These are phyloP conservation scores for Dipus sagitta DNA, from an alignment of 2,797 vertebrate genomes.

Conservation along the genomic window DNA sequence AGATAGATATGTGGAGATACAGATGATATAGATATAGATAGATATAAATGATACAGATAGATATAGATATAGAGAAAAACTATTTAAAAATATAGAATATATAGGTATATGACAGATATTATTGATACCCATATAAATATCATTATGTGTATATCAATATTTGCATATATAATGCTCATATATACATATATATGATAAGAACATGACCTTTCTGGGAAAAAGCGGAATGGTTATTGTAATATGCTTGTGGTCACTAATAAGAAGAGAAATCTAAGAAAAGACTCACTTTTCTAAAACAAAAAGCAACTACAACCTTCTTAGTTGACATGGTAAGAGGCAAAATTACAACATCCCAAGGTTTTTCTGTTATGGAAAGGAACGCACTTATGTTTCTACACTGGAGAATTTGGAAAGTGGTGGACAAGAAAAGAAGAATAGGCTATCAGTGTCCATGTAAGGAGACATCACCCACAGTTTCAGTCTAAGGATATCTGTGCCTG, in stretches of 20 bases:
- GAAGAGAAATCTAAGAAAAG: not conserved
- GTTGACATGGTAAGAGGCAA: not conserved
- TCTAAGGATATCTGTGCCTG: not conserved
- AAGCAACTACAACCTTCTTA: not conserved
- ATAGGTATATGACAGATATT: too few relatives aligned
- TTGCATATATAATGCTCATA: too few relatives aligned
- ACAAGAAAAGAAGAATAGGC: not conserved
- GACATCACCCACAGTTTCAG: fast-evolving
- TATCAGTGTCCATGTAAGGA: fast-evolving
- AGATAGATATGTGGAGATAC: too few relatives aligned
- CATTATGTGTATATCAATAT: too few relatives aligned
- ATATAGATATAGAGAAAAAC: too few relatives aligned
- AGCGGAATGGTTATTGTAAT: not conserved
- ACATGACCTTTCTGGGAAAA: not conserved
- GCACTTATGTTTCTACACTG: not conserved
- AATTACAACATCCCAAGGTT: not conserved
- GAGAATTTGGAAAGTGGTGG: not conserved
- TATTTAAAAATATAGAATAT: too few relatives aligned
- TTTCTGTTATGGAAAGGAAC: not conserved
- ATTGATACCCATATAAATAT: too few relatives aligned
- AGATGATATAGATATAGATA: too few relatives aligned
- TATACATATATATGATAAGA: not conserved
- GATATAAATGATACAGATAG: too few relatives aligned
- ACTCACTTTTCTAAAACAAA: not conserved
- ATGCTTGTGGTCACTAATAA: not conserved